phyloP scores from a whole-genome alignment of 2,888 invertebrate species.

The Arctia plantaginis region DNA sequence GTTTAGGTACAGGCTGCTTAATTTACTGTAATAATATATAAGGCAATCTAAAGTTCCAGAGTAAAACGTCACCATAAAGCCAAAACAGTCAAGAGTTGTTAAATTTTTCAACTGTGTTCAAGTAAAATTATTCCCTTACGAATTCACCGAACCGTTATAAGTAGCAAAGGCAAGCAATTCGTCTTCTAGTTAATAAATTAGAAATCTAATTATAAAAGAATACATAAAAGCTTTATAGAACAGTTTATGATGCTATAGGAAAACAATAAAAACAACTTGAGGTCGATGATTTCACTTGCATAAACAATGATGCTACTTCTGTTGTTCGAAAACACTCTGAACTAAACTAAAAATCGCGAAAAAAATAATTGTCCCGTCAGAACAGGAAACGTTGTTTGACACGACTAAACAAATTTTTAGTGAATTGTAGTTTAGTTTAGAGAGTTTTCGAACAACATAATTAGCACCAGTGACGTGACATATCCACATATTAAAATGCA shows the following conservation, averaged over 20 bases:
- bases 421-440: no score
- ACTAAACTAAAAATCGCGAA: no score
- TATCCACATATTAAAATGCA: constrained; percentile 64
- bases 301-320: no score
- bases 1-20: no score
- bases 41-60: no score
- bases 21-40: no score
- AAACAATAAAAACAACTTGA: constrained; percentile 62
- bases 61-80: neutral
- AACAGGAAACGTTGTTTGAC: no score
- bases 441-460: no score
- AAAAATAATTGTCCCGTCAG: no score
- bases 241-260: constrained; percentile 51
- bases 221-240: constrained; percentile 40
- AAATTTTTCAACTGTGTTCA: constrained; percentile 8
- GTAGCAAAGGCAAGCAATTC: constrained; percentile 26
- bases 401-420: no score
- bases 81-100: neutral
- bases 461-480: constrained; percentile 53
- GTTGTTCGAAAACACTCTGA: no score
- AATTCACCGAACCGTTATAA: constrained; percentile 15
- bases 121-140: constrained; percentile 11
- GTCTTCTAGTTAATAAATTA: constrained; percentile 34
- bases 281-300: neutral
- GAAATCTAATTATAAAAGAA: neutral